phyloP scores from a whole-genome alignment of 2,888 invertebrate species.

The Stictocephala bisonia region DNA sequence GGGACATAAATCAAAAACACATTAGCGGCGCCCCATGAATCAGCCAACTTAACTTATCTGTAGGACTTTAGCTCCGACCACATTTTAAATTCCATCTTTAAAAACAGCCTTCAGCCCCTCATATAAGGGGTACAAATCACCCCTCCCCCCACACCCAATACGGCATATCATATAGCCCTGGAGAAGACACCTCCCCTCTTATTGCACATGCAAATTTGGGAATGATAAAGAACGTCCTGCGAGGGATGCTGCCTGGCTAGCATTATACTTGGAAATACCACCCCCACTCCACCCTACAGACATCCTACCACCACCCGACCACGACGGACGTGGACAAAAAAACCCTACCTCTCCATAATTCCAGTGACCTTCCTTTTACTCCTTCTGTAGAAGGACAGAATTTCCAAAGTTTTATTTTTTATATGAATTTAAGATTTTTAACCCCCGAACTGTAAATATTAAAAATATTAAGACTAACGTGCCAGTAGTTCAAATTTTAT shows the following conservation, averaged over 20 bases:
- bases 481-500: too few species aligned
- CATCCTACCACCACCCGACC: too few species aligned
- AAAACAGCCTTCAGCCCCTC: conserved; percentile 34
- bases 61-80: conserved; percentile 23
- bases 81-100: conserved; percentile 45
- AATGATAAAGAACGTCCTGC: conserved; percentile 45
- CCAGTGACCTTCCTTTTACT: too few species aligned
- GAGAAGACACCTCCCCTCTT: conserved; percentile 42
- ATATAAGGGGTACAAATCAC: conserved; percentile 44
- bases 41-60: conserved; percentile 42
- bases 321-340: too few species aligned
- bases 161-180: conserved; percentile 42
- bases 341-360: too few species aligned
- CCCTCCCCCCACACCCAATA: conserved; percentile 30
- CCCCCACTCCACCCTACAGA: conserved; percentile 15
- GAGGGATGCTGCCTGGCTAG: conserved; percentile 16
- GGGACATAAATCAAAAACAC: conserved; percentile 43
- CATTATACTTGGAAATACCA: conserved; percentile 38
- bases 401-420: too few species aligned
- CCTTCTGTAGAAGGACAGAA: too few species aligned
- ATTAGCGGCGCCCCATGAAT: conserved; percentile 33
- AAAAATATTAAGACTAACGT: too few species aligned
- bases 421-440: too few species aligned
- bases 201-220: conserved; percentile 44
- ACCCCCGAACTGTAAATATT: too few species aligned